These are phyloP conservation scores for Iguana delicatissima DNA, from an alignment of 2,797 vertebrate genomes.

Conservation along the genomic window DNA sequence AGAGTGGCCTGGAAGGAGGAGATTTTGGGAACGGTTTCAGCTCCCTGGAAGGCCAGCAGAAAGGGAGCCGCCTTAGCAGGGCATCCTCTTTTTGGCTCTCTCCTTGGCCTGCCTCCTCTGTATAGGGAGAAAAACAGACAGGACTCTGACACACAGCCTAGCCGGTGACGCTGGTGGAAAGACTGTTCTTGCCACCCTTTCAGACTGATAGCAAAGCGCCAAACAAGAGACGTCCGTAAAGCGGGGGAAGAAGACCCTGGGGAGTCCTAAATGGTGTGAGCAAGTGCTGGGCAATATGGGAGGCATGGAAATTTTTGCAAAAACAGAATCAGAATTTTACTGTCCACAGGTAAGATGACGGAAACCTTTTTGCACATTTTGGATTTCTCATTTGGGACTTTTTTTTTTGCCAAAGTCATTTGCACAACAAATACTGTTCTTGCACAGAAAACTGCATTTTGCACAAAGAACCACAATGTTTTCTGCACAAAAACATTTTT, in stretches of 20 bases:
- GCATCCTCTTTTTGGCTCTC: background rate
- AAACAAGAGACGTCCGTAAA: background rate
- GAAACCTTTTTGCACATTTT: too few species aligned
- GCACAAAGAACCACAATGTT: too few species aligned
- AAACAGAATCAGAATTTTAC: too few species aligned
- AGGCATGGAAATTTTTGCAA: too few species aligned
- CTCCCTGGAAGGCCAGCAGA: background rate
- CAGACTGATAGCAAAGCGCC: background rate
- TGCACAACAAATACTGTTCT: too few species aligned
- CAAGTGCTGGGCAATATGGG: background rate
- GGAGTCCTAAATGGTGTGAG: background rate
- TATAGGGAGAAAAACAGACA: background rate
- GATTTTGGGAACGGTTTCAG: background rate
- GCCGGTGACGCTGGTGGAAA: background rate
- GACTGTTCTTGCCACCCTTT: background rate
- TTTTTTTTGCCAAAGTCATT: too few species aligned
- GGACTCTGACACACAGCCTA: background rate
- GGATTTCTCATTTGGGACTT: too few species aligned
- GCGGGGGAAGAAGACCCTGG: background rate
- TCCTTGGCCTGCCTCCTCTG: too few species aligned
- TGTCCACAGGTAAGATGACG: too few species aligned
- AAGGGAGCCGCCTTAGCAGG: background rate
- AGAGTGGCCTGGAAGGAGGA: background rate
- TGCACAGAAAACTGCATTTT: too few species aligned
- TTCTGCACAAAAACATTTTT: too few species aligned